Conservation (phyloP, 2,888 invertebrate genomes). For the Hirtodrosophila trivittata region DNA sequence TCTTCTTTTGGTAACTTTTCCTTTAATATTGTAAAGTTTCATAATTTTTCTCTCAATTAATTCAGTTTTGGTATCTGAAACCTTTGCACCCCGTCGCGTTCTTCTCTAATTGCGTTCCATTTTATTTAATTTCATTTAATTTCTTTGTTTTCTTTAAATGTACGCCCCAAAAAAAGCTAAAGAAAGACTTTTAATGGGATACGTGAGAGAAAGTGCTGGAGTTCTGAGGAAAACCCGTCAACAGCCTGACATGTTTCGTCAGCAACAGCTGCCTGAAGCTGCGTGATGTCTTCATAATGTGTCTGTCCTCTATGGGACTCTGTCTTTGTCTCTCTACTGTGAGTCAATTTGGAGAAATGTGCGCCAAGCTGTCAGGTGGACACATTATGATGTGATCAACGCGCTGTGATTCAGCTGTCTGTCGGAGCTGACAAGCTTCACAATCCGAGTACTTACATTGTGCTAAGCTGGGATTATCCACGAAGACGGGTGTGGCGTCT, state of each 20-base stretch:
- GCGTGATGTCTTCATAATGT: constrained; percentile 40
- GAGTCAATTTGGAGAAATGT: constrained; percentile 36
- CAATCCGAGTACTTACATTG: constrained; percentile 82
- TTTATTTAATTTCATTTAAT: constrained; percentile 38
- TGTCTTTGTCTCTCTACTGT: constrained; percentile 2
- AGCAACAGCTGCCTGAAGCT: constrained; percentile 10
- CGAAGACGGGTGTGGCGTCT: constrained; percentile 82
- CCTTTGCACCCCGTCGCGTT: background rate
- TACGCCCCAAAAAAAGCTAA: constrained; percentile 33
- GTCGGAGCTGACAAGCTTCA: constrained; percentile 7
- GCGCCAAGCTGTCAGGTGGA: constrained; percentile 43
- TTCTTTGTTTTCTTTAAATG: constrained; percentile 34
- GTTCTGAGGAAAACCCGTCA: constrained; percentile 65
- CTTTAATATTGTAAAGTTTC: background rate
- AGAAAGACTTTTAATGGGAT: constrained; percentile 56
- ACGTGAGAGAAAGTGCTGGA: constrained; percentile 78
- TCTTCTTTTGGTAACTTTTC: no score
- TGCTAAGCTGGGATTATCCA: constrained; percentile 84
- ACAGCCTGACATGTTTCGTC: constrained; percentile 17
- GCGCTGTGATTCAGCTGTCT: constrained; percentile 9
- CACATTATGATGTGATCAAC: background rate
- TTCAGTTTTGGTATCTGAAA: background rate
- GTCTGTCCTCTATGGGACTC: constrained; percentile 1
- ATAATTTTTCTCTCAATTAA: background rate
- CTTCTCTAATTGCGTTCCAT: constrained; percentile 29